A percentile compares a stretch with the other conserved stretches of the same genome.
Evolutionary conservation across 2,888 invertebrate genomes (phyloP).

Genomic region (Hipparchia sbordonii): DNA sequence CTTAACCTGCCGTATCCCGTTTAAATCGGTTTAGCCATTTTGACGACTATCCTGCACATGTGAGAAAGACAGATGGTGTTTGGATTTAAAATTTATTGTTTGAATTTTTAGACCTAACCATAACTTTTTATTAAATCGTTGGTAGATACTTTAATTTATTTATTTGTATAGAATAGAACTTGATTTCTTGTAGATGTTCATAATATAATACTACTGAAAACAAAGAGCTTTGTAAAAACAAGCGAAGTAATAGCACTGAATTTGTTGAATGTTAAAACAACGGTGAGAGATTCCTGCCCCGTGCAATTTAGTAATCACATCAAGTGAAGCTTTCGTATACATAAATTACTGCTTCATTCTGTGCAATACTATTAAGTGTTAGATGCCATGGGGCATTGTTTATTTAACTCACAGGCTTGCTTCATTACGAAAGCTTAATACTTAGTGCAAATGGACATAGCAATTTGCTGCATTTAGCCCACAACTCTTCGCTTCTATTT

Average conservation of each 20-base stretch:
- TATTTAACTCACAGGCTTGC: constrained; percentile 11
- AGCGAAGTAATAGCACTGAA: constrained; percentile 29
- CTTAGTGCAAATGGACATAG: neutral
- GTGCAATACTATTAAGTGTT: constrained; percentile 29
- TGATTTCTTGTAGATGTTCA: neutral
- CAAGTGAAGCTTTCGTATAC: constrained; percentile 73
- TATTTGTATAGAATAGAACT: neutral
- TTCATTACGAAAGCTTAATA: constrained; percentile 11
- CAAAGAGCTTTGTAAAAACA: neutral
- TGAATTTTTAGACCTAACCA: too few species aligned
- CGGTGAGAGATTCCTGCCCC: constrained; percentile 55
- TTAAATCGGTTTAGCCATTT: neutral
- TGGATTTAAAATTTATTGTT: too few species aligned
- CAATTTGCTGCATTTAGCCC: constrained; percentile 2
- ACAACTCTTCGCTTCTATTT: neutral
- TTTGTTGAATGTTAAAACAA: constrained; percentile 39
- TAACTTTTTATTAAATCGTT: neutral
- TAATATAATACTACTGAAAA: neutral
- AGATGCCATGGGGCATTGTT: constrained; percentile 10
- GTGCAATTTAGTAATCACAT: constrained; percentile 71
- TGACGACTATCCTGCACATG: too few species aligned
- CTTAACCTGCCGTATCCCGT: neutral
- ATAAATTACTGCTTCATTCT: constrained; percentile 73
- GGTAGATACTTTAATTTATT: neutral
- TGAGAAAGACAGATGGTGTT: too few species aligned